Evolutionary conservation across 2,888 invertebrate genomes (phyloP).

Genomic region (Eulithis testata): DNA sequence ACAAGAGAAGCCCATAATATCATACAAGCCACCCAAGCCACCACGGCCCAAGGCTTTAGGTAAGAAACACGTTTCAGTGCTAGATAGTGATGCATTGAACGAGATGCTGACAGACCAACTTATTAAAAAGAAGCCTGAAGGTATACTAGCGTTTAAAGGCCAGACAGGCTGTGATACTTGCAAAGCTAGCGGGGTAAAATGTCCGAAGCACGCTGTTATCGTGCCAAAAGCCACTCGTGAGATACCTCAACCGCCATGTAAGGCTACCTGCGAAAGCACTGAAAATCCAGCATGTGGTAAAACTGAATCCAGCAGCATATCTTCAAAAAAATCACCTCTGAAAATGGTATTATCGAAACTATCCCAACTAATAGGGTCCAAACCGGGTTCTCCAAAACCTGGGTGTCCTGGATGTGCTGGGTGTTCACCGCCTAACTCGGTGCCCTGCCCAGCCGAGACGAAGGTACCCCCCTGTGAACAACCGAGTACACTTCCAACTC

Average conservation of each 20-base stretch:
- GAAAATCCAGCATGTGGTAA: conserved; percentile 44
- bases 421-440: too few relatives aligned
- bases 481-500: conserved; percentile 7
- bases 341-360: neutral
- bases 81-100: conserved; percentile 50
- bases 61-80: conserved; percentile 58
- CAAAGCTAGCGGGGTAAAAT: conserved; percentile 34
- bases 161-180: conserved; percentile 45
- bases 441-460: neutral
- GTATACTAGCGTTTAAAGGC: conserved; percentile 54
- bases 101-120: conserved; percentile 36
- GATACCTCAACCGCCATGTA: conserved; percentile 49
- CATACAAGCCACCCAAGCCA: conserved; percentile 1
- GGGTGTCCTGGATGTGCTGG: neutral
- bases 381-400: too few relatives aligned
- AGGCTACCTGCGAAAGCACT: conserved; percentile 40
- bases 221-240: conserved; percentile 40
- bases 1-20: conserved; percentile 30
- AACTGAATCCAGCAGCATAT: conserved; percentile 8
- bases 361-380: neutral
- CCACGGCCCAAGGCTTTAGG: conserved; percentile 29
- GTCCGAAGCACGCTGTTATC: conserved; percentile 47
- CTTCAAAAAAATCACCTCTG: neutral
- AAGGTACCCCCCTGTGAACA: neutral
- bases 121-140: conserved; percentile 37